These are phyloP conservation scores for Sphinx pinastri DNA, from an alignment of 2,888 invertebrate genomes.

Conservation along the genomic window DNA sequence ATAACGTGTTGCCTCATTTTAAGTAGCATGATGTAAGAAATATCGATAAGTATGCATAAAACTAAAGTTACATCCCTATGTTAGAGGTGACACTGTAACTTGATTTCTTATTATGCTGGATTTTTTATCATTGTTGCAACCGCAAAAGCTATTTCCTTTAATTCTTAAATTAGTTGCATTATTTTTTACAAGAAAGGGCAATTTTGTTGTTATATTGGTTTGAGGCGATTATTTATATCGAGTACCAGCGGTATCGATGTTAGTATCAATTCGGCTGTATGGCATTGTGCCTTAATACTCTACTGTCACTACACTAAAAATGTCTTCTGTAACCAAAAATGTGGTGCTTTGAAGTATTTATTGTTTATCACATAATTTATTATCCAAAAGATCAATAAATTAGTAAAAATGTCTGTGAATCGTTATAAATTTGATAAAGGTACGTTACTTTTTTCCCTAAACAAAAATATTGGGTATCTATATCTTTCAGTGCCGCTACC, in stretches of 20 bases:
- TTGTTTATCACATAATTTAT: constrained; percentile 18
- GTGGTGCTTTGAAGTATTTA: constrained; percentile 1
- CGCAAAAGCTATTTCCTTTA: too few species aligned
- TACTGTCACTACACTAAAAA: too few species aligned
- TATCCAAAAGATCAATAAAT: background rate
- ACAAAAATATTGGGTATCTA: background rate
- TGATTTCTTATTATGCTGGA: too few species aligned
- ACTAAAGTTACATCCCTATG: too few species aligned
- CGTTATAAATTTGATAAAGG: background rate
- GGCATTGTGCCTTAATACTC: background rate
- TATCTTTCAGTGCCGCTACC: background rate
- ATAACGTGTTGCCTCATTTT: too few species aligned
- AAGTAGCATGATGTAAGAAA: too few species aligned
- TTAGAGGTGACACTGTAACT: too few species aligned
- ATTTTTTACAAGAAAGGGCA: too few species aligned
- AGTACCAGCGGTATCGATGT: constrained; percentile 22
- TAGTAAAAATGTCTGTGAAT: constrained; percentile 11
- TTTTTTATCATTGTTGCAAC: too few species aligned
- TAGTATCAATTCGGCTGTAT: constrained; percentile 4
- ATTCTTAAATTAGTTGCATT: too few species aligned
- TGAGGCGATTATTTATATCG: background rate
- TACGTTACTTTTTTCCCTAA: background rate
- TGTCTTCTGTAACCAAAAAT: background rate
- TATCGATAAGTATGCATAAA: too few species aligned
- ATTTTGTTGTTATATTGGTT: background rate